Evolutionary conservation across 2,888 invertebrate genomes (phyloP).

Genomic region (Drosophila nr. perissopoda): DNA sequence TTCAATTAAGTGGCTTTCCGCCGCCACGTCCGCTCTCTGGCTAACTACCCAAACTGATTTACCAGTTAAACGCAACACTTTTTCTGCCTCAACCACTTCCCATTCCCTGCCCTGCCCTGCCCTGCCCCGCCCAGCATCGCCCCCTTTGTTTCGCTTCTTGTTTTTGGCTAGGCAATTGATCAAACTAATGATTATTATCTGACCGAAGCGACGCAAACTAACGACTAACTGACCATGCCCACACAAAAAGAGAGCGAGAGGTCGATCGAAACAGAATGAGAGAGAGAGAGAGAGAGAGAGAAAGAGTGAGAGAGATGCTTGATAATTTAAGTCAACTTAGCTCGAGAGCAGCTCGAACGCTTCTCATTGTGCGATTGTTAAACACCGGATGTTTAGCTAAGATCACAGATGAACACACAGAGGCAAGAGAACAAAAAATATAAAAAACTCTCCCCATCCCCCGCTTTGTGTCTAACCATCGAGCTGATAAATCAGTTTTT

Average conservation of each 20-base stretch:
- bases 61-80: slow-evolving; percentile 79
- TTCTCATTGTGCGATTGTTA: slow-evolving; percentile 72
- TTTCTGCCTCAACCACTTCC: slow-evolving; percentile 43
- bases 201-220: slow-evolving; percentile 37
- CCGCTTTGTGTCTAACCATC: not conserved
- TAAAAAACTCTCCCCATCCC: not conserved
- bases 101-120: not conserved
- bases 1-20: slow-evolving; percentile 80
- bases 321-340: slow-evolving; percentile 77
- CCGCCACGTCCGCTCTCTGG: slow-evolving; percentile 68
- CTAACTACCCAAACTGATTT: slow-evolving; percentile 66
- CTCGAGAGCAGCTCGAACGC: slow-evolving; percentile 42
- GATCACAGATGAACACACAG: slow-evolving; percentile 46
- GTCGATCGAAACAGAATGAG: not conserved
- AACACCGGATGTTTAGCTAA: slow-evolving; percentile 72
- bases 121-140: not conserved
- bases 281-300: not conserved
- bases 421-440: slow-evolving; percentile 12
- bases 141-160: not conserved
- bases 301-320: slow-evolving; percentile 16
- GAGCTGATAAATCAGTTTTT: not conserved
- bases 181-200: slow-evolving; percentile 78
- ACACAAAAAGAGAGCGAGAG: not conserved
- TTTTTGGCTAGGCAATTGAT: slow-evolving; percentile 64
- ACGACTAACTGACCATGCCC: slow-evolving; percentile 35